Conservation (phyloP, 1,140 invertebrate species). For the Cheumatopsyche charites region DNA sequence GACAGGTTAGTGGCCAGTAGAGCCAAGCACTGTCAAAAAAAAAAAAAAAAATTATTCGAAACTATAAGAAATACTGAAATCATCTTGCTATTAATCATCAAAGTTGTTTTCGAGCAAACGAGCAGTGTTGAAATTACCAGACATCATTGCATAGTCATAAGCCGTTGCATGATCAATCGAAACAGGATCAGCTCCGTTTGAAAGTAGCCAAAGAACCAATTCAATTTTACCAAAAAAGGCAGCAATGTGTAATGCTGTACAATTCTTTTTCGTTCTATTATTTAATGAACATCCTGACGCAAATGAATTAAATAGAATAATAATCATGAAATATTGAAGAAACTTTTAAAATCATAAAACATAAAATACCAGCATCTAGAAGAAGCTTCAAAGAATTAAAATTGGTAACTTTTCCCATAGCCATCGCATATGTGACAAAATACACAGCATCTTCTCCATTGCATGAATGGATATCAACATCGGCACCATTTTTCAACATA, state of each 20-base stretch:
- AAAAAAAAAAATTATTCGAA: too few relatives aligned
- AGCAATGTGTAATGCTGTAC: constrained; percentile 33
- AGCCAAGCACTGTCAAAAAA: too few relatives aligned
- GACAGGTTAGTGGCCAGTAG: too few relatives aligned
- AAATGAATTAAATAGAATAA: too few relatives aligned
- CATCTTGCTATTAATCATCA: too few relatives aligned
- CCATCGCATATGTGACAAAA: constrained; percentile 26
- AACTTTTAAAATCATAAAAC: constrained; percentile 1
- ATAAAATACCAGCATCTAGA: constrained; percentile 22
- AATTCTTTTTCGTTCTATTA: constrained; percentile 3
- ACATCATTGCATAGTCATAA: constrained; percentile 30
- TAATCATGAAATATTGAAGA: too few relatives aligned
- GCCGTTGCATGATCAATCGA: not conserved
- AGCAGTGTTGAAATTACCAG: constrained; percentile 26
- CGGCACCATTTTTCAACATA: constrained; percentile 37
- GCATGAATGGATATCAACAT: constrained; percentile 18
- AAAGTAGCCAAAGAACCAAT: constrained; percentile 37
- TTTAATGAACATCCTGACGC: constrained; percentile 39
- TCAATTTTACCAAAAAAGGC: constrained; percentile 30
- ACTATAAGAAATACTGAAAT: too few relatives aligned
- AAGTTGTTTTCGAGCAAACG: too few relatives aligned
- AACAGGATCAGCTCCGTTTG: constrained; percentile 35
- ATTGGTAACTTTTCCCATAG: constrained; percentile 1
- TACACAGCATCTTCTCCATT: constrained; percentile 36
- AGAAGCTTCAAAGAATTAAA: constrained; percentile 30